These are phyloP conservation scores for Phainopepla nitens DNA, from an alignment of 2,113 vertebrate genomes.

Conservation along the genomic window DNA sequence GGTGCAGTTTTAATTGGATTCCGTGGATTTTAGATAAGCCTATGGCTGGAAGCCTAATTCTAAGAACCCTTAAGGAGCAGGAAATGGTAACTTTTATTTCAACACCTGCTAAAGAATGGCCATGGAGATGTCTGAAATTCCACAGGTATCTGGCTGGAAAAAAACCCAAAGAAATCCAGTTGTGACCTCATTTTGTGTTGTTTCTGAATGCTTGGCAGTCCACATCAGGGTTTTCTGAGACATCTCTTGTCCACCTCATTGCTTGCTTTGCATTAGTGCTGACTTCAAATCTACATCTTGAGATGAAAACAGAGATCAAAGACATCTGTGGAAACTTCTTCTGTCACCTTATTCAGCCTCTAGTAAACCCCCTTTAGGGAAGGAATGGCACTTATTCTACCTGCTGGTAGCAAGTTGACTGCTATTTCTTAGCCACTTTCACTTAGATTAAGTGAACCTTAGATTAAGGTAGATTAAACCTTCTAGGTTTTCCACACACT, in stretches of 20 bases:
- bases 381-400: background rate
- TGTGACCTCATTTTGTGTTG: background rate
- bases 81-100: slow-evolving; percentile 43
- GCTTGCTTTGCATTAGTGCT: background rate
- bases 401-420: background rate
- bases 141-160: background rate
- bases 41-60: slow-evolving; percentile 68
- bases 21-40: slow-evolving; percentile 76
- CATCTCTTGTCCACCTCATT: background rate
- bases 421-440: background rate
- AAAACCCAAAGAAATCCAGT: background rate
- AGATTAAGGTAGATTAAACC: background rate
- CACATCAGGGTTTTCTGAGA: background rate
- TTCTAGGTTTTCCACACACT: background rate
- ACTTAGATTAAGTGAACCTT: no score
- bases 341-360: background rate
- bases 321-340: background rate
- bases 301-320: background rate
- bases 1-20: slow-evolving; percentile 83
- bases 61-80: slow-evolving; percentile 41
- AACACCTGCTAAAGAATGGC: background rate
- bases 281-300: background rate
- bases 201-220: background rate
- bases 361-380: background rate
- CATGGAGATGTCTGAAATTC: background rate